These are phyloP conservation scores for Potamilus streckersoni DNA, from an alignment of 1,140 invertebrate species.

Conservation along the genomic window DNA sequence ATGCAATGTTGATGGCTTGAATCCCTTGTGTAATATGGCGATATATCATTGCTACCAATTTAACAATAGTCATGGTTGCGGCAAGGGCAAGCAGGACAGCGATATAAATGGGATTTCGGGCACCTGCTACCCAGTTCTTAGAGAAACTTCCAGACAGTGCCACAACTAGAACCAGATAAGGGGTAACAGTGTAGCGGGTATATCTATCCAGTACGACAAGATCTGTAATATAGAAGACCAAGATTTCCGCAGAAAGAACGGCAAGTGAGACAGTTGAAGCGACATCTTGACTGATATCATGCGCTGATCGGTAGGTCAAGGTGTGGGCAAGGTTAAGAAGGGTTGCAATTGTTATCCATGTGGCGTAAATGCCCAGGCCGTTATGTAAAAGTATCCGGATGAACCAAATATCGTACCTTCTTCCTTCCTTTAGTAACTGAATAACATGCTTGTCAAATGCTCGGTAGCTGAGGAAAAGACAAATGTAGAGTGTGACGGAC, in stretches of 20 bases:
- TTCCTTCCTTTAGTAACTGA: neutral
- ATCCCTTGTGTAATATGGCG: conserved; percentile 20
- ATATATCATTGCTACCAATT: conserved; percentile 25
- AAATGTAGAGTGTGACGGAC: conserved; percentile 33
- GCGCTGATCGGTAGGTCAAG: conserved; percentile 23
- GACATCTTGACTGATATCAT: conserved; percentile 20
- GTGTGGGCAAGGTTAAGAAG: conserved; percentile 46
- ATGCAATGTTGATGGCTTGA: neutral
- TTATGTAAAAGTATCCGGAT: conserved; percentile 48
- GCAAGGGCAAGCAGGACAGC: conserved; percentile 21
- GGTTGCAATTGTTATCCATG: conserved; percentile 46
- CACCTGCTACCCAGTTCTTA: conserved; percentile 13
- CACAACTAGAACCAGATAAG: conserved; percentile 39
- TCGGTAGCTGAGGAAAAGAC: conserved; percentile 26
- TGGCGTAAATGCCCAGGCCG: conserved; percentile 47
- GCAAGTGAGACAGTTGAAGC: conserved; percentile 42
- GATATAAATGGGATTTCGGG: conserved; percentile 28
- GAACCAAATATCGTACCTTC: conserved; percentile 38
- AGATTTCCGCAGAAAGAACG: conserved; percentile 40
- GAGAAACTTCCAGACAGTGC: conserved; percentile 33
- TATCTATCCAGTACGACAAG: conserved; percentile 44
- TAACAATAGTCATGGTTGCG: conserved; percentile 9
- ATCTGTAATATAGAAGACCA: conserved; percentile 48
- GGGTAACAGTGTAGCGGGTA: conserved; percentile 39
- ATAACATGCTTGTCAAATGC: conserved; percentile 8